Evolutionary conservation across 1,140 invertebrate genomes (phyloP), one percentile per base, ranked within the genome.

Genomic region (Choristoneura fumiferana): DNA sequence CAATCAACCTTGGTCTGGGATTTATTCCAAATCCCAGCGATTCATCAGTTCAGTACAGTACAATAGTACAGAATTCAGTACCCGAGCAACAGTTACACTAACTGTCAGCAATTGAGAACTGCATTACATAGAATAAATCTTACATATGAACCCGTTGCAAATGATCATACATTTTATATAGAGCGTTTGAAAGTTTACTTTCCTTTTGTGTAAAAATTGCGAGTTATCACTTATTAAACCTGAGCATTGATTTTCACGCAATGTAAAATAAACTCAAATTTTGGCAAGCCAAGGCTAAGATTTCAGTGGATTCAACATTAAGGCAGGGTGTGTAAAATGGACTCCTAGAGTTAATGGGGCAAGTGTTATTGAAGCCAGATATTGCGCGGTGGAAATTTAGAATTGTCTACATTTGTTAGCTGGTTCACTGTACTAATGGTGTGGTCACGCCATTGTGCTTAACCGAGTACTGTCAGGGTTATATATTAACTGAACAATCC

Each of bases 281-380:
- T 12, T 1, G 33, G 22, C 35, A 54, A 54, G 52, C 22, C 35
- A 36, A 17, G 15, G 15, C 13, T 35, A 22, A 49, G 1, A 12
- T 49, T 49, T 49, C 9, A 29, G 22, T 15, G 35, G 14, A 65
- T 54, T 34, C 58, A 49, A 22, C 33, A 54, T 65, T 57, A 71
- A 81, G 66, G 63, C 70, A 61, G 60, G 45, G 57, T 68, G 67
- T 76, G 77, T 70, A 73, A 74, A 78, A 80, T 83, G 61, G 68
- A 71, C 73, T 67, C n/a, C 59, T 69, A 71, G 71, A 79, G 78
- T 81, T 84, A 86, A 84, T 86, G 79, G 75, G 63, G 72, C 78
- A 81, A 81, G 67, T 81, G 75, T 77, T 84, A 84, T 86, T 79
- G 81, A 72, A 79, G 81, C 71, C 75, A 78, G 76, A 83, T 79